Percentiles rank a stretch among this genome's conserved stretches.
Evolutionary conservation across 2,797 vertebrate species (phyloP).

Genomic region (Syngnathus rostellatus): DNA sequence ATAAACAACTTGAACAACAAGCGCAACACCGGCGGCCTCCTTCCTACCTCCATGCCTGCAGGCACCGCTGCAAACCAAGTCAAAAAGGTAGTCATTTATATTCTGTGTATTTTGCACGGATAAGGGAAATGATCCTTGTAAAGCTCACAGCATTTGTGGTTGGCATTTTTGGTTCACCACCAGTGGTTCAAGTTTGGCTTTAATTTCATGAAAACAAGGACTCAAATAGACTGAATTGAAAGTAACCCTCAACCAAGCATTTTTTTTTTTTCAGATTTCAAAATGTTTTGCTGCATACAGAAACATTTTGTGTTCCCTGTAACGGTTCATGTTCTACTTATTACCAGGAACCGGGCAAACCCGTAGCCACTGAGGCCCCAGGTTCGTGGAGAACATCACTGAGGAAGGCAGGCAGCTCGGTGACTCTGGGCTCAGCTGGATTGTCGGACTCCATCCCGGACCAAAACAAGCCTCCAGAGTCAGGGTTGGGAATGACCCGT

Average conservation of each 20-base stretch:
- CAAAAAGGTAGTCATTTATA: constrained; percentile 62
- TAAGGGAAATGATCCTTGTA: too few species aligned
- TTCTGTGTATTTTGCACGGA: neutral
- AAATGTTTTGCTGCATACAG: too few species aligned
- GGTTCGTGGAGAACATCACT: constrained; percentile 76
- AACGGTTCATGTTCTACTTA: too few species aligned
- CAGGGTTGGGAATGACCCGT: constrained; percentile 66
- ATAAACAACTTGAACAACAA: constrained; percentile 85
- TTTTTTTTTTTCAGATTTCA: too few species aligned
- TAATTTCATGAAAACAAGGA: too few species aligned
- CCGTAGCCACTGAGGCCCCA: constrained; percentile 53
- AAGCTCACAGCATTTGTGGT: too few species aligned
- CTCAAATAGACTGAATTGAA: too few species aligned
- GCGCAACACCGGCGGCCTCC: constrained; percentile 60
- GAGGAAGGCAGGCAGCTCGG: constrained; percentile 74
- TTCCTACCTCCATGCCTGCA: constrained; percentile 58
- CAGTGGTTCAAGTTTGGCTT: too few species aligned
- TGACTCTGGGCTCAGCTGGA: constrained; percentile 67
- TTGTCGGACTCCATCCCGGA: constrained; percentile 60
- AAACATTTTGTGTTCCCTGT: too few species aligned
- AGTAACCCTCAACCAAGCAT: too few species aligned
- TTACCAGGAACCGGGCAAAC: constrained; percentile 58
- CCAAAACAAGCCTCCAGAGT: constrained; percentile 48
- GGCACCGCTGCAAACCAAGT: constrained; percentile 51
- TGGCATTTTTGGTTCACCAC: too few species aligned